Conservation (phyloP, 2,888 invertebrate genomes). For the Morinoia aosen region DNA sequence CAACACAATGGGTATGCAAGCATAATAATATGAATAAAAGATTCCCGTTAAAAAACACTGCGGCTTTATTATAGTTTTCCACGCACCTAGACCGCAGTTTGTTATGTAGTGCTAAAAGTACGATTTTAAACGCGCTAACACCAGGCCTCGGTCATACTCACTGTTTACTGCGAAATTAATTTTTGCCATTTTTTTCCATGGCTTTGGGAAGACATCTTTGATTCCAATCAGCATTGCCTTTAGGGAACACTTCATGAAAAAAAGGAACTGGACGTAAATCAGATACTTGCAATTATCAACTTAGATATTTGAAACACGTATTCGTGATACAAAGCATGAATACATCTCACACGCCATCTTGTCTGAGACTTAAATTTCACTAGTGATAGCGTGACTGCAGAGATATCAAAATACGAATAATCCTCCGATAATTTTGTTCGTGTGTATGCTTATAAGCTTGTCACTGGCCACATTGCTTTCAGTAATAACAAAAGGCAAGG, state of each 20-base stretch:
- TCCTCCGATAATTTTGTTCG: too few species aligned
- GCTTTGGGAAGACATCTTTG: background rate
- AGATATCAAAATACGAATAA: too few species aligned
- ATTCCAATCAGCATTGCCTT: background rate
- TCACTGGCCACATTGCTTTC: too few species aligned
- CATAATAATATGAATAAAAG: background rate
- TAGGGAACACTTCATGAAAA: background rate
- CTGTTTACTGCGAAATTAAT: background rate
- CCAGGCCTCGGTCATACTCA: background rate
- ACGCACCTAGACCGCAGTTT: background rate
- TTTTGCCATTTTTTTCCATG: background rate
- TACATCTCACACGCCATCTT: too few species aligned
- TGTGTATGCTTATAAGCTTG: too few species aligned
- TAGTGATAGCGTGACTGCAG: too few species aligned
- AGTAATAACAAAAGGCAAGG: too few species aligned
- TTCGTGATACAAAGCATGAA: background rate
- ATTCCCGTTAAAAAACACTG: background rate
- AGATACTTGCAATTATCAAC: background rate
- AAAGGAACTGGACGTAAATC: background rate
- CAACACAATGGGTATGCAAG: background rate
- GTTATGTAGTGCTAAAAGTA: background rate
- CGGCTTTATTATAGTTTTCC: background rate
- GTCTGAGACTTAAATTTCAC: too few species aligned
- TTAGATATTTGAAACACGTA: background rate
- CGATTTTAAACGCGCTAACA: background rate